phyloP scores from a whole-genome alignment of 2,888 invertebrate species.

The Sinopyrophorus schimmeli region DNA sequence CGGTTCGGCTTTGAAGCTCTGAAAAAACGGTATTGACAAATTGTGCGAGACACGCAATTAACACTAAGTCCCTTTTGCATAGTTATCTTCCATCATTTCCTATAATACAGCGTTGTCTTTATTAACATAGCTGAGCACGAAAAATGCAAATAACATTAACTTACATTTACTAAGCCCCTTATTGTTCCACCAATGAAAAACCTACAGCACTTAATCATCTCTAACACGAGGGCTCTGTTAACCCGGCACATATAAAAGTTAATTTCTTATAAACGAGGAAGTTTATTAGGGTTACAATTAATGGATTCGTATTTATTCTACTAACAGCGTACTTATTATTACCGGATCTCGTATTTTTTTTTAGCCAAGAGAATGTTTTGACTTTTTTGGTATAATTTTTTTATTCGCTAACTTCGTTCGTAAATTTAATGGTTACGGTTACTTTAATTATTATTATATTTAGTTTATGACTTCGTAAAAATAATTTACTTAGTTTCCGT shows the following conservation, averaged over 20 bases:
- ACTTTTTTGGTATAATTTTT: too few species aligned
- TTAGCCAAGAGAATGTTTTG: too few species aligned
- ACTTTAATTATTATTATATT: too few species aligned
- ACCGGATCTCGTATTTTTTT: too few species aligned
- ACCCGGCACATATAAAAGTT: constrained; percentile 6
- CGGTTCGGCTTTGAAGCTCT: too few species aligned
- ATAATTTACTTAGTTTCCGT: too few species aligned
- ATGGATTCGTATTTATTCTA: constrained; percentile 2
- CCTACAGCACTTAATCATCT: constrained; percentile 8
- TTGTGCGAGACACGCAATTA: constrained; percentile 14
- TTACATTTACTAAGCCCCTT: constrained; percentile 1
- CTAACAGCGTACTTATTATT: too few species aligned
- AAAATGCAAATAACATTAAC: constrained; percentile 8
- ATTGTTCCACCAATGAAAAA: constrained; percentile 10
- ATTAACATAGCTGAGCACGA: constrained; percentile 13
- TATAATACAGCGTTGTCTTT: constrained; percentile 12
- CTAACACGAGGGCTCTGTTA: constrained; percentile 5
- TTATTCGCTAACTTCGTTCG: too few species aligned
- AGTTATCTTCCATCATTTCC: constrained; percentile 14
- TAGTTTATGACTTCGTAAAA: too few species aligned
- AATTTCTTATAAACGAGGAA: constrained; percentile 12
- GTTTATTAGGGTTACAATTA: constrained; percentile 4
- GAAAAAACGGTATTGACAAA: constrained; percentile 15
- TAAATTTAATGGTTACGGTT: too few species aligned
- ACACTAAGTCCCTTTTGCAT: constrained; percentile 10